A percentile compares a stretch with the other conserved stretches of the same genome.
phyloP scores from a whole-genome alignment of 2,888 invertebrate genomes.

The Leptinotarsa peninsularis region DNA sequence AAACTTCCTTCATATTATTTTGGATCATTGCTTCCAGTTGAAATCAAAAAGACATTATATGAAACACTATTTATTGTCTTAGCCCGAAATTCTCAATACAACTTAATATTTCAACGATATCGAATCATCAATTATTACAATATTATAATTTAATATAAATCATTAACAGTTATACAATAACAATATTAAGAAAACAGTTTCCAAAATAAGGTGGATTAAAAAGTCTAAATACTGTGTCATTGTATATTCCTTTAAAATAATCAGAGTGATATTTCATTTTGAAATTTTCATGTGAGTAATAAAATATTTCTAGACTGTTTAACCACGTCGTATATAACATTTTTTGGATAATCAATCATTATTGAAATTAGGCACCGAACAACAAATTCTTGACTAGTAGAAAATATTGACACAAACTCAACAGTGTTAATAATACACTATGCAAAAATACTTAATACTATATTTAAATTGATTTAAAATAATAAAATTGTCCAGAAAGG shows the following conservation, averaged over 20 bases:
- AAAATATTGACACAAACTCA: constrained; percentile 13
- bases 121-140: constrained; percentile 22
- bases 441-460: constrained; percentile 15
- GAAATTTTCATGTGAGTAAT: not conserved
- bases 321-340: not conserved
- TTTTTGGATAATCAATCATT: not conserved
- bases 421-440: not conserved
- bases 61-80: constrained; percentile 3
- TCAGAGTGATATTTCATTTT: too few species aligned
- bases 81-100: not conserved
- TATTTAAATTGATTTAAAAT: constrained; percentile 3
- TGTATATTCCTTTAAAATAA: not conserved
- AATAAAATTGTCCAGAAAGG: not conserved
- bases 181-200: constrained; percentile 38
- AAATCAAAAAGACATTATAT: not conserved
- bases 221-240: not conserved
- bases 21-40: not conserved
- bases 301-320: not conserved
- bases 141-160: constrained; percentile 52
- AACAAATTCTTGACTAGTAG: constrained; percentile 11
- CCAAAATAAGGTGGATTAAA: not conserved
- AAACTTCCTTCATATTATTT: not conserved
- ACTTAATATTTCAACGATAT: constrained; percentile 9
- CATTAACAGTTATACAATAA: constrained; percentile 53
- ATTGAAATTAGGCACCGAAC: constrained; percentile 4